Conservation (phyloP, 2,888 invertebrate species). For the Pristionchus arcanus region DNA sequence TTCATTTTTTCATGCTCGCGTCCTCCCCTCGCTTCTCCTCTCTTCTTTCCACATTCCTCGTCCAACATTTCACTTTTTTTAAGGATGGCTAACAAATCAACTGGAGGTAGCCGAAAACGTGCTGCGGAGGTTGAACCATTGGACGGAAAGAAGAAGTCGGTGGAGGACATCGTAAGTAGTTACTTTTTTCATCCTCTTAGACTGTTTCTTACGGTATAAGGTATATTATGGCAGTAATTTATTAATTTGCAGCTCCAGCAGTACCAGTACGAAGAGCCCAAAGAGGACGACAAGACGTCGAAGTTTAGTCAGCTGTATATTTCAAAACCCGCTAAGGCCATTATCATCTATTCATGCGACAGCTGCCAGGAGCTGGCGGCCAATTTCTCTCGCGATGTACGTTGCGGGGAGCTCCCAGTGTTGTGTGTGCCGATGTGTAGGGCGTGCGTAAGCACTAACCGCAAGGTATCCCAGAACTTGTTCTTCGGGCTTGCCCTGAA, state of each 20-base stretch:
- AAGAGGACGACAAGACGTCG: background rate
- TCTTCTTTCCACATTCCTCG: background rate
- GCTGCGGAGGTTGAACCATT: background rate
- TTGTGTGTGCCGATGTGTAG: background rate
- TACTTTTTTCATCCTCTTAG: too few relatives aligned
- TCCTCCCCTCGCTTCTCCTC: background rate
- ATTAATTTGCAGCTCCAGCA: background rate
- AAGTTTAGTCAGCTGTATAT: background rate
- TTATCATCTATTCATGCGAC: background rate
- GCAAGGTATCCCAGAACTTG: background rate
- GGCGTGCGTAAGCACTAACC: background rate
- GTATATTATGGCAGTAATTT: background rate
- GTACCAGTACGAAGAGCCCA: background rate
- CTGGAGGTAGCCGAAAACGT: background rate
- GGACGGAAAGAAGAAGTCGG: background rate
- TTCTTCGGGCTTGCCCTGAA: background rate
- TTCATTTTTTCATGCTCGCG: background rate
- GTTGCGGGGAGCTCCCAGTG: background rate
- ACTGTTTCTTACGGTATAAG: background rate
- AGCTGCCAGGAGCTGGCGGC: background rate
- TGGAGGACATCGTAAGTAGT: conserved; percentile 1
- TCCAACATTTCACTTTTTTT: background rate
- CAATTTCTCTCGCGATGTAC: background rate
- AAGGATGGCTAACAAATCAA: background rate
- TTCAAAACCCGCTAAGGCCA: background rate